Conservation (phyloP, 2,888 invertebrate genomes). For the Halictus quadricinctus region DNA sequence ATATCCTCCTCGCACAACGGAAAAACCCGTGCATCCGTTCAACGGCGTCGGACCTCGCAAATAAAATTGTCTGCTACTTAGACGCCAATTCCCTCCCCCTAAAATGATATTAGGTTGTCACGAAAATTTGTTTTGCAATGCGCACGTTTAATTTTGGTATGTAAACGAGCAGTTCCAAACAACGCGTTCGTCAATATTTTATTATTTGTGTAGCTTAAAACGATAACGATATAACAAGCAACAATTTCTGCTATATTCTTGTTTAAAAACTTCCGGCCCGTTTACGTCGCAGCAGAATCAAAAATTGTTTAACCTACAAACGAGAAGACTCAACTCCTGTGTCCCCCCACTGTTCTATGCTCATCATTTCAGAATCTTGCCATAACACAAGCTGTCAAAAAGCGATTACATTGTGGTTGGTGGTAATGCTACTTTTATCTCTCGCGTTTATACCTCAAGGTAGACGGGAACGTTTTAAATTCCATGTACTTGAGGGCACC, state of each 20-base stretch:
- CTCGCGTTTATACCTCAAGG: slow-evolving; percentile 8
- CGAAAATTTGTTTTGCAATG: neutral
- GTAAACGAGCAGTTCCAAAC: no score
- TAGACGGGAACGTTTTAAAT: slow-evolving; percentile 14
- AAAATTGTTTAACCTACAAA: neutral
- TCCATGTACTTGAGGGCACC: slow-evolving; percentile 5
- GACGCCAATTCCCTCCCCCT: neutral
- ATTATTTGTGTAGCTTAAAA: no score
- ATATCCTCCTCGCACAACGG: slow-evolving; percentile 27
- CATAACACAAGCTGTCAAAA: neutral
- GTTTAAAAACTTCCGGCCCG: neutral
- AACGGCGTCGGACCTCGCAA: slow-evolving; percentile 12
- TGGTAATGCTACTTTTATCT: neutral
- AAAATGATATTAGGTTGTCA: neutral
- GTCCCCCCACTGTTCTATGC: neutral
- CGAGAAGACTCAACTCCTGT: neutral
- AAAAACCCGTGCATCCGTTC: slow-evolving; percentile 21
- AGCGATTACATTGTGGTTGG: neutral
- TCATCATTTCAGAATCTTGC: neutral
- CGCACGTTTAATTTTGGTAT: no score
- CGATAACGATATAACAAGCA: no score
- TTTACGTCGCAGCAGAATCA: neutral
- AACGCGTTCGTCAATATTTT: no score
- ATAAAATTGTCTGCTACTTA: slow-evolving; percentile 27
- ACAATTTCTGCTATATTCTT: neutral